Base-by-base conservation (phyloP, 2,797 vertebrate genomes). In the Coendou prehensilis region DNA sequence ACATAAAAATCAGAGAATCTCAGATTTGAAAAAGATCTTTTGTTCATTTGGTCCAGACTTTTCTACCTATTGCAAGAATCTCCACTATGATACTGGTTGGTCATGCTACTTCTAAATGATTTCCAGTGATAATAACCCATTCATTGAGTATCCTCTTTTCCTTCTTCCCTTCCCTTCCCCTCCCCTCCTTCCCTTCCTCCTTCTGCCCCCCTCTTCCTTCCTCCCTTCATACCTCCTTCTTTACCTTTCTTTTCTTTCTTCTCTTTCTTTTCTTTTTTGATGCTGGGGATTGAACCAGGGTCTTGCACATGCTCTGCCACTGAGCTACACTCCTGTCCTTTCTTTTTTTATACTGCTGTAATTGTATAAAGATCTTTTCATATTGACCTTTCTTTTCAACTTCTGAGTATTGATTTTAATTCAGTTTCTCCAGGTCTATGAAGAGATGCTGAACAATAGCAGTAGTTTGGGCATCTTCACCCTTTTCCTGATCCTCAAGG, bases 1-100 rank as follows among this genome's bases (percentile, higher is more conserved):
- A 59, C 28, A 33, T 94, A 92, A 94, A 83, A 41, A 81, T 76
- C 41, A 67, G 64, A 81, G 45, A 73, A 52, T 89, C 89, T 76
- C 28, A 76, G 52, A 86, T 56, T 61, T 52, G 52, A 75, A 54
- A 94, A 85, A 22, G 63, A 83, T 59, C 41, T 92, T 22, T 14
- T 87, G 41, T 89, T 54, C 23, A 5, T 57, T 86, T 75, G 81
- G 45, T 47, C 28, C 64, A 73, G 54, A 85, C 79, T 80, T 47
- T 79, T 78, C 15, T 56, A 1, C 73, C n/a, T 63, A 10, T 80
- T 71, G 13, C 11, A 22, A n/a, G 75, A 75, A 82, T 75, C 20
- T 15, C 9, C 41, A 45, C 45, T 45, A 18, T 13, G 10, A 22
- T 26, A 8, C 18, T 7, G 30, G 37, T 45, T 83, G 20, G 26